Percentiles rank a stretch among this genome's conserved stretches.
Evolutionary conservation across 2,888 invertebrate species (phyloP).

Genomic region (Ptychoptera contaminata): DNA sequence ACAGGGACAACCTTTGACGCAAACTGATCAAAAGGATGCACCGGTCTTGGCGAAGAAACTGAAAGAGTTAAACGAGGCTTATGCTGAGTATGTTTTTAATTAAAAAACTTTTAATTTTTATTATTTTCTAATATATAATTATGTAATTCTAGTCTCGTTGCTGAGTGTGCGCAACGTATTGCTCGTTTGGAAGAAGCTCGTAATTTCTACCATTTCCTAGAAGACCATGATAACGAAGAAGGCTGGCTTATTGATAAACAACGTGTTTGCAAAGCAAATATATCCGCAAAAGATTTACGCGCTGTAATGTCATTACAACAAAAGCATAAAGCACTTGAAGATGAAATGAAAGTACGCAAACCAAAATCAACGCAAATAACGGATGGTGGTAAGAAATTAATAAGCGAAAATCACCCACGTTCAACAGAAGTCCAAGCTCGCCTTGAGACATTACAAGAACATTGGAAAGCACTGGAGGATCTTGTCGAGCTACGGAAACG

Average conservation of each 20-base stretch:
- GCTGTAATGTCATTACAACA: constrained; percentile 80
- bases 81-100: constrained; percentile 41
- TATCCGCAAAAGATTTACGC: constrained; percentile 82
- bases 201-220: constrained; percentile 87
- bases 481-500: constrained; percentile 57
- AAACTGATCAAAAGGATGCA: constrained; percentile 39
- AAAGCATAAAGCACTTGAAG: constrained; percentile 78
- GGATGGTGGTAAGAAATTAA: constrained; percentile 51
- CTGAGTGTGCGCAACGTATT: constrained; percentile 43
- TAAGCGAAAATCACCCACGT: constrained; percentile 68
- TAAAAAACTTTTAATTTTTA: not conserved
- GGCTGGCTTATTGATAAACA: constrained; percentile 93
- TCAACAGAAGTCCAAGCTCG: constrained; percentile 66
- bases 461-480: constrained; percentile 82
- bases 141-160: constrained; percentile 16
- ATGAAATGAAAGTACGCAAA: constrained; percentile 62
- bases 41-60: constrained; percentile 49
- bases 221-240: constrained; percentile 96
- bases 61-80: constrained; percentile 59
- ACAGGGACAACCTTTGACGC: constrained; percentile 41
- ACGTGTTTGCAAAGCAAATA: constrained; percentile 80
- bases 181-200: constrained; percentile 80
- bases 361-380: constrained; percentile 54
- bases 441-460: constrained; percentile 59
- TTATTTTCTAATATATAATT: not conserved